These are phyloP conservation scores for Drosophila anomalata DNA, from an alignment of 2,888 invertebrate genomes.

Conservation along the genomic window DNA sequence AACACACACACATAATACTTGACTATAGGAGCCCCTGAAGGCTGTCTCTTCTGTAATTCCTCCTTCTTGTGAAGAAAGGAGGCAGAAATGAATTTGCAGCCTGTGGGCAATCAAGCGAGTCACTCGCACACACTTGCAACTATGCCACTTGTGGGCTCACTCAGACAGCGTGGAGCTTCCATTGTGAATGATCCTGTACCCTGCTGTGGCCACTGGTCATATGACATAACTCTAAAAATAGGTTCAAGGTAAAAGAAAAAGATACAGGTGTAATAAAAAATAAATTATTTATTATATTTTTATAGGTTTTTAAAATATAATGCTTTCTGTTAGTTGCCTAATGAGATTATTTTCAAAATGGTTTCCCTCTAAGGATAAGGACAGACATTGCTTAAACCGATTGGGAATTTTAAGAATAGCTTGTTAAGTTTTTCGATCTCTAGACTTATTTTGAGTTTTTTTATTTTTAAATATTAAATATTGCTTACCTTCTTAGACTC, in stretches of 20 bases:
- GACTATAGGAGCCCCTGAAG: conserved; percentile 41
- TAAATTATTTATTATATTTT: too few relatives aligned
- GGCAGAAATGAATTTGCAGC: conserved; percentile 79
- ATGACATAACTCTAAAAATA: conserved; percentile 1
- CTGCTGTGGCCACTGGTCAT: conserved; percentile 32
- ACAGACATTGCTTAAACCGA: too few relatives aligned
- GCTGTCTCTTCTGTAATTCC: conserved; percentile 32
- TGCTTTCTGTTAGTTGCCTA: too few relatives aligned
- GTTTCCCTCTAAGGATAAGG: too few relatives aligned
- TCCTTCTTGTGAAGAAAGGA: conserved; percentile 42
- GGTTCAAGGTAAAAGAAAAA: background rate
- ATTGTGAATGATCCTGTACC: conserved; percentile 52
- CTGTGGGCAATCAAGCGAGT: conserved; percentile 74
- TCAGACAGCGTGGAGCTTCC: conserved; percentile 76
- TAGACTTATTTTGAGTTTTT: too few relatives aligned
- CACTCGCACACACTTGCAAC: conserved; percentile 51
- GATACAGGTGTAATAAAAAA: background rate
- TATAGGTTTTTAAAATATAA: too few relatives aligned
- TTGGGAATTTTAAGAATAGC: too few relatives aligned
- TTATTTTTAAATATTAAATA: too few relatives aligned
- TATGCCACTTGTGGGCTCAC: conserved; percentile 51
- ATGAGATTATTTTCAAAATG: too few relatives aligned
- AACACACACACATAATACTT: conserved; percentile 11
- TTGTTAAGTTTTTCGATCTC: too few relatives aligned
- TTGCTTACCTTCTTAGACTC: too few relatives aligned